phyloP scores from a whole-genome alignment of 2,797 vertebrate genomes.

The Falco biarmicus region DNA sequence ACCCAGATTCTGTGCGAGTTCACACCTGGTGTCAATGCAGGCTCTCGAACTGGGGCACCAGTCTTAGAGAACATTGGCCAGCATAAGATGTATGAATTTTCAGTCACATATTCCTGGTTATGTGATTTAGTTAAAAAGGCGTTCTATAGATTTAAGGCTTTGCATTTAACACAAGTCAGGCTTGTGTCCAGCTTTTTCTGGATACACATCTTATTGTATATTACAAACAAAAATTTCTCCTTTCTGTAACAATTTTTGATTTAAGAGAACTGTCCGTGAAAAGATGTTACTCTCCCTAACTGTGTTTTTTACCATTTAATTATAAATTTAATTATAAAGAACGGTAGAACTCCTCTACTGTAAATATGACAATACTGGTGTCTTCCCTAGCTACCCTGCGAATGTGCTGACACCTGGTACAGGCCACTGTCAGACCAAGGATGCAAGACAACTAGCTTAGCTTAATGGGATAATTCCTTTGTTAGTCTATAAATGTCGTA shows the following conservation, averaged over 20 bases:
- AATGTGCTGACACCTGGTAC: fast-evolving
- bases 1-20: not conserved
- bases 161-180: not conserved
- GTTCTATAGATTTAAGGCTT: not conserved
- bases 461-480: not conserved
- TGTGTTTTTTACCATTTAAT: constrained; percentile 14
- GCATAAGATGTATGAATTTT: not conserved
- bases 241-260: not conserved
- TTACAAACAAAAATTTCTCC: not conserved
- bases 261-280: not conserved
- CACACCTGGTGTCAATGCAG: fast-evolving
- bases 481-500: not conserved
- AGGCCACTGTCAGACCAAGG: not conserved
- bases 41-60: not conserved
- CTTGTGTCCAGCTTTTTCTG: not conserved
- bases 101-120: not conserved
- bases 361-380: not conserved
- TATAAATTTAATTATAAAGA: constrained; percentile 41
- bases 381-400: not conserved
- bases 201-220: fast-evolving
- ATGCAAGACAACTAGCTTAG: not conserved
- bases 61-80: not conserved
- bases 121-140: not conserved
- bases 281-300: not conserved
- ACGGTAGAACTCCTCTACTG: not conserved